phyloP scores from a whole-genome alignment of 2,888 invertebrate genomes.

The Arge pagana region DNA sequence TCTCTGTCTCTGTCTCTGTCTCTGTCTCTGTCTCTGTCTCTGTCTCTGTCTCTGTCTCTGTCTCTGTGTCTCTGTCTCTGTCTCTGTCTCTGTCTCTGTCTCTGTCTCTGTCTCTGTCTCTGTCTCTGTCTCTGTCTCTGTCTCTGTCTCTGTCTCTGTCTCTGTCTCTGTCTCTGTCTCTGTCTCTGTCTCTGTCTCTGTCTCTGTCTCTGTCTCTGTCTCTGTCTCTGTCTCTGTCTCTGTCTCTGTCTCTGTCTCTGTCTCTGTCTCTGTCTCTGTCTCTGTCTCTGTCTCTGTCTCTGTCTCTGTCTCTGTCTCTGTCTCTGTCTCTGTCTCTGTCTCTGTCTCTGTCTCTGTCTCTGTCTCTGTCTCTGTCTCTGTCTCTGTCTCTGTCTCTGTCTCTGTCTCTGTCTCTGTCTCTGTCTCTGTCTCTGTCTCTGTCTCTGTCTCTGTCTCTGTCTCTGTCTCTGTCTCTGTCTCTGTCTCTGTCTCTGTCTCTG shows the following conservation, averaged over 20 bases:
- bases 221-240: not conserved
- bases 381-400: not conserved
- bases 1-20: not conserved
- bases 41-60: not conserved
- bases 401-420: not conserved
- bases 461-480: not conserved
- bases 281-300: not conserved
- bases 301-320: constrained; percentile 6
- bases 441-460: not conserved
- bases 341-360: not conserved
- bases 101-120: constrained; percentile 5
- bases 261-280: not conserved
- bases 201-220: not conserved
- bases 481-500: not conserved
- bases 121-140: not conserved
- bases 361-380: not conserved
- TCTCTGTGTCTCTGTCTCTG: not conserved
- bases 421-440: not conserved
- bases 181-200: not conserved
- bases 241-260: not conserved
- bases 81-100: not conserved
- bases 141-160: not conserved
- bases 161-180: not conserved
- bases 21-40: not conserved
- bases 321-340: not conserved